Conservation (phyloP, 92 coral and sea anemone genomes). For the Palythoa caribaeorum region DNA sequence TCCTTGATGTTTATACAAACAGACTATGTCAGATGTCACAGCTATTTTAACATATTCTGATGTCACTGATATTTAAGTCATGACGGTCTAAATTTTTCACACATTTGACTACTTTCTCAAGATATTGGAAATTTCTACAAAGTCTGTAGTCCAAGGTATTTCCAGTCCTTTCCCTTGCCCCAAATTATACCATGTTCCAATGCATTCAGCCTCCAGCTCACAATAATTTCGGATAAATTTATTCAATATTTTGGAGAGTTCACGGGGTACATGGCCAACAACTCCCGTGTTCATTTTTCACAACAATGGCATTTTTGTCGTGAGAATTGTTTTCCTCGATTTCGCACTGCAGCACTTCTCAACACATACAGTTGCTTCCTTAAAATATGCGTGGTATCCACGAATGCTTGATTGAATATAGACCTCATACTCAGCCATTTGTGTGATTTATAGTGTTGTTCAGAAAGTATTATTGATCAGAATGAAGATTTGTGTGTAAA, state of each 20-base stretch:
- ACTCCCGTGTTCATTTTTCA: constrained; percentile 50
- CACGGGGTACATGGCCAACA: constrained; percentile 59
- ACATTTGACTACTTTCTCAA: constrained; percentile 29
- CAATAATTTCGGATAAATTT: constrained; percentile 46
- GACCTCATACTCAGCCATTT: constrained; percentile 56
- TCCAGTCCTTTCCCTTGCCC: constrained; percentile 58
- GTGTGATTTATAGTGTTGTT: constrained; percentile 40
- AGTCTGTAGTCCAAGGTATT: constrained; percentile 58
- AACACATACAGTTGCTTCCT: constrained; percentile 54
- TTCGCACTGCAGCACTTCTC: constrained; percentile 66
- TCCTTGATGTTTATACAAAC: constrained; percentile 32
- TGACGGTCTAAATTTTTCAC: constrained; percentile 35
- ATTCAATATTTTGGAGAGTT: constrained; percentile 46
- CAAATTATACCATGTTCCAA: constrained; percentile 54
- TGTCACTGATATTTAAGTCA: constrained; percentile 40
- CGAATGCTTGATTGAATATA: constrained; percentile 52
- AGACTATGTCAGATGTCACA: constrained; percentile 38
- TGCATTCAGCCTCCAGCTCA: constrained; percentile 59
- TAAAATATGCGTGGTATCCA: constrained; percentile 58
- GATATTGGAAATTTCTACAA: constrained; percentile 49
- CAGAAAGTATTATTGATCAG: constrained; percentile 37
- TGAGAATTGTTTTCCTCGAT: constrained; percentile 55
- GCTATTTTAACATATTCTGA: constrained; percentile 38
- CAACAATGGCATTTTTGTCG: constrained; percentile 61
- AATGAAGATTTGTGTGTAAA: constrained; percentile 31